Conservation (phyloP, 2,113 vertebrate genomes). For the Tragelaphus imberbis region DNA sequence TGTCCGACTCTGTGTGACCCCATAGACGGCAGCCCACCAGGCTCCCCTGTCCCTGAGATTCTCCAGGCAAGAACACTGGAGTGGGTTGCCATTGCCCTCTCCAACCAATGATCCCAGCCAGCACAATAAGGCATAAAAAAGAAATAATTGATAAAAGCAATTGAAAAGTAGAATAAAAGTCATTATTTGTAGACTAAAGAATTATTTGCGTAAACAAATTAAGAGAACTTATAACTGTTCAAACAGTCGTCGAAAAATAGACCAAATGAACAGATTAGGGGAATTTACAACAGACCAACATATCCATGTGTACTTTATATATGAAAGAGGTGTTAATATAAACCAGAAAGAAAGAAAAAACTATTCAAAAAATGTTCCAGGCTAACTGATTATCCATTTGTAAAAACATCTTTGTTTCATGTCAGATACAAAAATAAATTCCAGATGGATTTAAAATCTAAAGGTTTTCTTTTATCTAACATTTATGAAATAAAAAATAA, state of each 20-base stretch:
- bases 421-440: slow-evolving; percentile 10
- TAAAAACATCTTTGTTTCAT: neutral
- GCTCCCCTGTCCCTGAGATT: too few species aligned
- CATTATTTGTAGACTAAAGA: neutral
- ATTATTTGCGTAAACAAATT: neutral
- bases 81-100: too few species aligned
- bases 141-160: neutral
- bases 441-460: neutral
- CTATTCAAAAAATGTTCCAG: neutral
- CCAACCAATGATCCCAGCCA: neutral
- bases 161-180: neutral
- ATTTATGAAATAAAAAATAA: neutral
- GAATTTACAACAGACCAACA: neutral
- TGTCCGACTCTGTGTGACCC: too few species aligned
- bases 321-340: neutral
- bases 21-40: too few species aligned
- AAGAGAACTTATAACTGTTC: neutral
- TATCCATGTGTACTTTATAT: neutral
- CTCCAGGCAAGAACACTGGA: too few species aligned
- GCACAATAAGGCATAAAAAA: slow-evolving; percentile 6
- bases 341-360: neutral
- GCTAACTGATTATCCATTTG: neutral
- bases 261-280: neutral
- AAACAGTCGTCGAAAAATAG: neutral
- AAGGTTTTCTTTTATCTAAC: neutral